Evolutionary conservation across 2,113 vertebrate species (phyloP).

Genomic region (Caranx melampygus): DNA sequence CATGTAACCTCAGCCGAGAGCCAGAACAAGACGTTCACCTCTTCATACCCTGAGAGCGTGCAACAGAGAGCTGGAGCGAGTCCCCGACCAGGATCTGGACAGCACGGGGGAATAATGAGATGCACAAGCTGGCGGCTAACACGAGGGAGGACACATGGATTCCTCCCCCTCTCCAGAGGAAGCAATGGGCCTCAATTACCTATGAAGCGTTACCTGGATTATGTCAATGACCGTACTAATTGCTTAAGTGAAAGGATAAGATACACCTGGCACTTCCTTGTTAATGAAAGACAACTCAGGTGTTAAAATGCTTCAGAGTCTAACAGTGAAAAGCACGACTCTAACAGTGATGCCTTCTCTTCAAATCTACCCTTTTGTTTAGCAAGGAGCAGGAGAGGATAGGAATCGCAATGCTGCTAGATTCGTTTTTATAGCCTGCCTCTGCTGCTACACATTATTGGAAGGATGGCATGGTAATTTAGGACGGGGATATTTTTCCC

Average conservation of each 20-base stretch:
- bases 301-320: slow-evolving; percentile 12
- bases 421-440: slow-evolving; percentile 29
- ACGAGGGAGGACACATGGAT: background rate
- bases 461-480: slow-evolving; percentile 40
- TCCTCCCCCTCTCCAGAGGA: slow-evolving; percentile 31
- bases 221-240: slow-evolving; percentile 39
- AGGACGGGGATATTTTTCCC: slow-evolving; percentile 25
- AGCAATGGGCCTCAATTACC: slow-evolving; percentile 41
- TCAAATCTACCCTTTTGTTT: slow-evolving; percentile 35
- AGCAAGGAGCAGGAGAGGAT: background rate
- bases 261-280: slow-evolving; percentile 6
- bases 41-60: slow-evolving; percentile 17
- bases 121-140: slow-evolving; percentile 23
- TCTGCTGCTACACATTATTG: slow-evolving; percentile 24
- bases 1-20: slow-evolving; percentile 36
- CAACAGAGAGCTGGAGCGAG: slow-evolving; percentile 39
- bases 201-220: slow-evolving; percentile 51
- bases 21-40: slow-evolving; percentile 36
- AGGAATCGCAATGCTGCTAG: slow-evolving; percentile 23
- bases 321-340: slow-evolving; percentile 18
- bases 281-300: slow-evolving; percentile 14
- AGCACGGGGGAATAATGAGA: slow-evolving; percentile 28
- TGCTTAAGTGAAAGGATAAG: slow-evolving; percentile 27
- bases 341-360: slow-evolving; percentile 7
- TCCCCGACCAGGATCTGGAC: slow-evolving; percentile 24